phyloP scores from a whole-genome alignment of 2,888 invertebrate species.

The Cheilosia impressa region DNA sequence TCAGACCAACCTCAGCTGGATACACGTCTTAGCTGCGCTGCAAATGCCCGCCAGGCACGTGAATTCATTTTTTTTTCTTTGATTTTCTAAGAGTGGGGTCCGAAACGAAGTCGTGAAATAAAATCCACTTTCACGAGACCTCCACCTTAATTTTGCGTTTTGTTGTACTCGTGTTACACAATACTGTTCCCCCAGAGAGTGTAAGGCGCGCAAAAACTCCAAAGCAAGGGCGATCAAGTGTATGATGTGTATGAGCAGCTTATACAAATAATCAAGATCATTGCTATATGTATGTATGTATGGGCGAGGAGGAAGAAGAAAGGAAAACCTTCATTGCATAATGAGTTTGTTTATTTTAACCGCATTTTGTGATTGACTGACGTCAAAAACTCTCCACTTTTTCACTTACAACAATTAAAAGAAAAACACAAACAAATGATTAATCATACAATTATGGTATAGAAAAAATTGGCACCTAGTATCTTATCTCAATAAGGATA shows the following conservation, averaged over 20 bases:
- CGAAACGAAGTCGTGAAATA: constrained; percentile 25
- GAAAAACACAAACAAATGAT: constrained; percentile 11
- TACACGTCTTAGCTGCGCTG: constrained; percentile 32
- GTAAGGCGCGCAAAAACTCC: constrained; percentile 36
- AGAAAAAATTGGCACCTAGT: constrained; percentile 69
- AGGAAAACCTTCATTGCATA: constrained; percentile 41
- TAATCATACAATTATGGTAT: constrained; percentile 34
- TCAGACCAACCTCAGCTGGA: constrained; percentile 29
- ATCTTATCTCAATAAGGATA: constrained; percentile 66
- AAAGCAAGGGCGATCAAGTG: constrained; percentile 12
- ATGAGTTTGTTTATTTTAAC: constrained; percentile 51
- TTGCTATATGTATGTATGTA: constrained; percentile 13
- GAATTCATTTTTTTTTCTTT: constrained; percentile 21
- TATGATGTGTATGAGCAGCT: background rate
- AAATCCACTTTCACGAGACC: constrained; percentile 73
- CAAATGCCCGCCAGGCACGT: constrained; percentile 64
- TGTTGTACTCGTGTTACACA: constrained; percentile 53
- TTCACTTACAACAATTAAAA: constrained; percentile 31
- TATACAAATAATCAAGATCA: constrained; percentile 46
- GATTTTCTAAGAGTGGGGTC: constrained; percentile 23
- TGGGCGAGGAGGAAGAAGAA: background rate
- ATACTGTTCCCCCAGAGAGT: constrained; percentile 10
- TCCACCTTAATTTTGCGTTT: constrained; percentile 71
- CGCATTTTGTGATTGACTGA: constrained; percentile 62
- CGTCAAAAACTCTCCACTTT: constrained; percentile 35